Base-by-base conservation (phyloP, 53 echinoderm and acorn worm genomes). In the Arbacia lixula region DNA sequence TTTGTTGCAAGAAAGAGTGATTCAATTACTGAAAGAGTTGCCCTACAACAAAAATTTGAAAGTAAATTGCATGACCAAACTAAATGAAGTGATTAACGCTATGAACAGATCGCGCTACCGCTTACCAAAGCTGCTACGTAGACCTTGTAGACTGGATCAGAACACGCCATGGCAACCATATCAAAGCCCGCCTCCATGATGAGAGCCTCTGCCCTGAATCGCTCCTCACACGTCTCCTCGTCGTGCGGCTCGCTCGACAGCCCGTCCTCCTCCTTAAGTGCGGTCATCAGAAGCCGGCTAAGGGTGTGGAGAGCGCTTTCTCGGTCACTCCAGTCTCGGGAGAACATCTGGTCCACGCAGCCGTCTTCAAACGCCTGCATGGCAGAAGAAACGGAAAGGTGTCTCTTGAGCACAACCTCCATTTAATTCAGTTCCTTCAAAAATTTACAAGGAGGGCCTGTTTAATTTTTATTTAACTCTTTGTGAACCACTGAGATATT, bases 121-220 rank as follows among this genome's bases (percentile, higher is more conserved):
- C 89, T 91, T 36, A 94, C 94, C 94, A 94, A 53, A 52, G 94
- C 69, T 32, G 94, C 91, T 2, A 94, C 88, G 50, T 94, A 94
- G 33, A 94, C 91, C 52, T 94, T 94, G 80, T 94, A 94, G 27
- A 94, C 94, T 11, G 94, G 94, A 81, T 94, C 94, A 10, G 72
- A 76, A 56, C 91, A 94, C 22, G 86, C 89, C 29, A 91, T 66
- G 32, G 89, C 91, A 10, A 94, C 65, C 51, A 94, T 89, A 0
- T 79, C 73, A 68, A 86, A 94, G 33, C 89, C 78, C 50, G 66
- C 83, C 38, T 89, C 89, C 61, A 89, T 82, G 26, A 87, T 53
- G 24, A 74, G 55, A 11, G 78, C 39, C 26, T 87, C 77, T 32
- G 63, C 62, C 50, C 43, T 41, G 50, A 81, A 81, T 30, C 50